These are phyloP conservation scores for Neolamprologus longior DNA, from an alignment of 2,113 vertebrate species.

Conservation along the genomic window DNA sequence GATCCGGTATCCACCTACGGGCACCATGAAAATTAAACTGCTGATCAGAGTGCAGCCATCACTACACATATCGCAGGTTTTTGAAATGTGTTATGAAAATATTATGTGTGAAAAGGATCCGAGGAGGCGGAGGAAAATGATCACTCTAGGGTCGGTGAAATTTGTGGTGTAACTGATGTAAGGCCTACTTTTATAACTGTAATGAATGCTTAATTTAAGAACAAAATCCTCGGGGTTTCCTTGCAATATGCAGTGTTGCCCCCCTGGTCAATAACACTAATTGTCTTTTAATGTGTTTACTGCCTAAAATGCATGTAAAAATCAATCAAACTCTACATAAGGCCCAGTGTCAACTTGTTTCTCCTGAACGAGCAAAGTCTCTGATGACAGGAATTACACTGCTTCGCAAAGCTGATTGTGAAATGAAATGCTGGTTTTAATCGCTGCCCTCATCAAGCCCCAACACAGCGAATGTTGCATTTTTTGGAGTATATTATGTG, in stretches of 20 bases:
- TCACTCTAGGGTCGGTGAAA: neutral
- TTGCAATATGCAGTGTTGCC: neutral
- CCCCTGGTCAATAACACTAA: neutral
- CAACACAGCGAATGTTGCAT: neutral
- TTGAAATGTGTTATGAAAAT: neutral
- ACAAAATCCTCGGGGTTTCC: neutral
- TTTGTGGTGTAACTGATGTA: neutral
- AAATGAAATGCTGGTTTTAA: neutral
- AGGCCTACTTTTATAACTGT: neutral
- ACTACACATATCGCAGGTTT: neutral
- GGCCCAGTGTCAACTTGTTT: neutral
- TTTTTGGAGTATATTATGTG: neutral
- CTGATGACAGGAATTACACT: neutral
- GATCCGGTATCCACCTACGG: neutral
- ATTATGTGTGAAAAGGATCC: neutral
- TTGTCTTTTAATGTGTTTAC: neutral
- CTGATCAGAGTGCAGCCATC: neutral
- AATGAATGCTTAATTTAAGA: neutral
- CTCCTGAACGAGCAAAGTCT: neutral
- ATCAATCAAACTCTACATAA: neutral
- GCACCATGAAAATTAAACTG: neutral
- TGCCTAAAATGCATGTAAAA: neutral
- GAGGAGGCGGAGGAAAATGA: neutral
- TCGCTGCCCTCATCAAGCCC: neutral
- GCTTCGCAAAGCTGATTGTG: neutral